phyloP scores from a whole-genome alignment of 2,797 vertebrate genomes.

The Anolis apletophallus region DNA sequence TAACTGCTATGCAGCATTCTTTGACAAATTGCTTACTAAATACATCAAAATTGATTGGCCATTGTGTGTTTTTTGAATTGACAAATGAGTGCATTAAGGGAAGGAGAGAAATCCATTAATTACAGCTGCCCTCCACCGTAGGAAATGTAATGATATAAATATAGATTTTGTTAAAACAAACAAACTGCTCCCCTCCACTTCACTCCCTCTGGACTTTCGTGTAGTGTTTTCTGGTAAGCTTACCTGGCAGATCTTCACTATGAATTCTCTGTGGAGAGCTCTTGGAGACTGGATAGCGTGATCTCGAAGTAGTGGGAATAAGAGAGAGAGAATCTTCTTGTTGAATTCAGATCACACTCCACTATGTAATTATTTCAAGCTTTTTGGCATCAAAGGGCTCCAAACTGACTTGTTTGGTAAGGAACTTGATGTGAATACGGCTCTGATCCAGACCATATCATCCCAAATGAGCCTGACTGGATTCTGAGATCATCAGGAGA shows the following conservation, averaged over 20 bases:
- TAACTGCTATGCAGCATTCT: constrained; percentile 80
- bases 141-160: constrained; percentile 85
- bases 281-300: constrained; percentile 61
- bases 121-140: constrained; percentile 81
- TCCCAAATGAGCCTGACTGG: too few relatives aligned
- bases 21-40: constrained; percentile 87
- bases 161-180: constrained; percentile 84
- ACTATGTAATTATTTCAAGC: too few relatives aligned
- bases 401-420: background rate
- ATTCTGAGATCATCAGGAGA: too few relatives aligned
- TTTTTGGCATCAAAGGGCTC: background rate
- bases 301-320: constrained; percentile 60
- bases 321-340: constrained; percentile 39
- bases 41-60: constrained; percentile 85
- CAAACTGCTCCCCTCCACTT: constrained; percentile 17
- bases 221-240: constrained; percentile 71
- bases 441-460: background rate
- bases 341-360: constrained; percentile 57
- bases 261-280: constrained; percentile 67
- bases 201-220: constrained; percentile 60
- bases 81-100: constrained; percentile 85
- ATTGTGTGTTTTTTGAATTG: constrained; percentile 82
- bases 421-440: background rate
- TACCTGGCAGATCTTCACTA: constrained; percentile 67
- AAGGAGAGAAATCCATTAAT: constrained; percentile 86